Percentiles rank a stretch among this genome's conserved stretches.
phyloP scores from a whole-genome alignment of 2,888 invertebrate genomes.

The Netelia fuscicornis region DNA sequence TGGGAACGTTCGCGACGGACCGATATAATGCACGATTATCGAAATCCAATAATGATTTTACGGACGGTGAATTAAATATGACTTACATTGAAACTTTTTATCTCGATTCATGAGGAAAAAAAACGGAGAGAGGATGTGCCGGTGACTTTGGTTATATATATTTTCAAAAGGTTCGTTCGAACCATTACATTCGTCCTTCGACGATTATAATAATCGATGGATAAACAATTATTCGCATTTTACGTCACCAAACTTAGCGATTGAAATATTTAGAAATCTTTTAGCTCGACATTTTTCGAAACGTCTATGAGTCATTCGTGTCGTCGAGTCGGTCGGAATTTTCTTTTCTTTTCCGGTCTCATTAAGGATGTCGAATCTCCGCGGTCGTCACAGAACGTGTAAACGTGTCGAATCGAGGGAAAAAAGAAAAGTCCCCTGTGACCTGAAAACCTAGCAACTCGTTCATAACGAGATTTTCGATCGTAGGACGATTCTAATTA shows the following conservation, averaged over 20 bases:
- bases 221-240: not conserved
- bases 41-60: conserved; percentile 70
- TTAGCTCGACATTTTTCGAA: not conserved
- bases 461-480: conserved; percentile 41
- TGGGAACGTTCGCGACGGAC: not conserved
- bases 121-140: not conserved
- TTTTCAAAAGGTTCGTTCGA: not conserved
- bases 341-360: not conserved
- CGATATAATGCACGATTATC: conserved; percentile 66
- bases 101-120: conserved; percentile 7
- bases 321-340: too few relatives aligned
- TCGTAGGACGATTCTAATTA: conserved; percentile 39
- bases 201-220: too few relatives aligned
- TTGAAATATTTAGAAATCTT: not conserved
- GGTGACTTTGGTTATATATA: not conserved
- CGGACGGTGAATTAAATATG: conserved; percentile 67
- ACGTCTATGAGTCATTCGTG: not conserved
- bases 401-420: not conserved
- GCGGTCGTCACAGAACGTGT: not conserved
- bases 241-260: too few relatives aligned
- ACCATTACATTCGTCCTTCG: too few relatives aligned
- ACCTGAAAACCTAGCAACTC: conserved; percentile 21
- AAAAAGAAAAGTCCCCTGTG: not conserved
- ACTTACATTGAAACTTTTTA: conserved; percentile 60
- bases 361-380: not conserved